Conservation (phyloP, 1,140 invertebrate genomes). For the Hyles euphorbiae region DNA sequence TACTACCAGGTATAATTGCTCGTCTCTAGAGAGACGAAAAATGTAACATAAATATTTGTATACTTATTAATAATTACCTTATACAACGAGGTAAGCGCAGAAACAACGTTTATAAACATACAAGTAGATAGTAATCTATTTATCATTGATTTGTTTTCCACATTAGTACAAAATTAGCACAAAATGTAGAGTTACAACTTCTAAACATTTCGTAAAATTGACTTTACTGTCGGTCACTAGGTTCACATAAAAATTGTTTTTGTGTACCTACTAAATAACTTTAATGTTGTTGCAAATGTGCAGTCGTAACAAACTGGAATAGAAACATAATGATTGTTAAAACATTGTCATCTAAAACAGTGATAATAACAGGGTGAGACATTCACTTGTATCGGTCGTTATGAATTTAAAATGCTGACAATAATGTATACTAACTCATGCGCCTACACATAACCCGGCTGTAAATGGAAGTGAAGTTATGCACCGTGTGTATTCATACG, state of each 20-base stretch:
- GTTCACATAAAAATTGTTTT: background rate
- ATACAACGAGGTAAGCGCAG: background rate
- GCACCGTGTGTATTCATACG: too few relatives aligned
- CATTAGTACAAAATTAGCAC: slow-evolving; percentile 20
- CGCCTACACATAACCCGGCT: slow-evolving; percentile 20
- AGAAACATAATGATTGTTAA: slow-evolving; percentile 12
- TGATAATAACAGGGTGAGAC: slow-evolving; percentile 61
- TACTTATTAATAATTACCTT: background rate
- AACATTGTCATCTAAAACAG: slow-evolving; percentile 22
- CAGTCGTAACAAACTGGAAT: slow-evolving; percentile 15
- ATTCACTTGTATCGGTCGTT: slow-evolving; percentile 47
- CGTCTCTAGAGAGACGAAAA: too few relatives aligned
- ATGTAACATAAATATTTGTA: too few relatives aligned
- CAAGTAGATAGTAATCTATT: too few relatives aligned
- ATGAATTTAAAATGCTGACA: slow-evolving; percentile 70
- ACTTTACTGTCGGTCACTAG: slow-evolving; percentile 2
- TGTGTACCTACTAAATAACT: too few relatives aligned
- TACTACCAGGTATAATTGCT: too few relatives aligned
- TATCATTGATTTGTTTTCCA: background rate
- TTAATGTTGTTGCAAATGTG: slow-evolving; percentile 4
- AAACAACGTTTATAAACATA: too few relatives aligned
- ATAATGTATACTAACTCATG: slow-evolving; percentile 63
- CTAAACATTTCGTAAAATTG: slow-evolving; percentile 11
- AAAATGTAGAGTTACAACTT: slow-evolving; percentile 16
- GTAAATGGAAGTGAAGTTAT: slow-evolving; percentile 15